phyloP scores from a whole-genome alignment of 2,888 invertebrate genomes.

The Mongoloraphidia duomilia region DNA sequence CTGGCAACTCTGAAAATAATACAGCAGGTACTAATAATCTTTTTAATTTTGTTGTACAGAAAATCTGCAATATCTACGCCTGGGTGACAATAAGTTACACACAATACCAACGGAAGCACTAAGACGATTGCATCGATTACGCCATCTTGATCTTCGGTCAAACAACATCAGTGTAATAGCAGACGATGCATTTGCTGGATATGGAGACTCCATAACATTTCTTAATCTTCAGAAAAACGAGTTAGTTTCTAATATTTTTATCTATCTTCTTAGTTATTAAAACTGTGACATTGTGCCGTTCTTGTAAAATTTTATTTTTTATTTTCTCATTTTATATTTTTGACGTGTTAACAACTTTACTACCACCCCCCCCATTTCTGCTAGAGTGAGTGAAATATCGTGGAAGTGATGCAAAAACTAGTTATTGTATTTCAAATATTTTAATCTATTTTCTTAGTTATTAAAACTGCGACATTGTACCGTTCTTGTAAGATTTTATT shows the following conservation, averaged over 20 bases:
- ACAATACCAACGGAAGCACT: conserved; percentile 74
- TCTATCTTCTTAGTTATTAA: background rate
- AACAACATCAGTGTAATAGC: conserved; percentile 73
- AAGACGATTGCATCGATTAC: conserved; percentile 67
- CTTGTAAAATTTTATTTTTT: too few species aligned
- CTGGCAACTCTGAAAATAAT: background rate
- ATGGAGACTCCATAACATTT: conserved; percentile 85
- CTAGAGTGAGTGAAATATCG: too few species aligned
- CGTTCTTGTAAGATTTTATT: too few species aligned
- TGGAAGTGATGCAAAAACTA: too few species aligned
- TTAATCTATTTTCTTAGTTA: background rate
- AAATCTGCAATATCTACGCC: conserved; percentile 74
- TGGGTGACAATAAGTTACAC: conserved; percentile 79
- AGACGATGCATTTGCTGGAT: conserved; percentile 78
- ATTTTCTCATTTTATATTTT: too few species aligned
- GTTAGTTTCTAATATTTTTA: conserved; percentile 36
- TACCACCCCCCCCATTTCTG: too few species aligned
- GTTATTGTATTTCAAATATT: too few species aligned
- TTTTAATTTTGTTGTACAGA: conserved; percentile 38
- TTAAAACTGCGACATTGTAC: background rate
- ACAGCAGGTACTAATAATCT: background rate
- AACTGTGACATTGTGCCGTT: background rate
- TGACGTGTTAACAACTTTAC: too few species aligned
- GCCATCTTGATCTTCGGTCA: conserved; percentile 73
- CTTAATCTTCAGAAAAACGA: conserved; percentile 82